Conservation (phyloP, 1,140 invertebrate species). For the Oncopodura yosiiana region DNA sequence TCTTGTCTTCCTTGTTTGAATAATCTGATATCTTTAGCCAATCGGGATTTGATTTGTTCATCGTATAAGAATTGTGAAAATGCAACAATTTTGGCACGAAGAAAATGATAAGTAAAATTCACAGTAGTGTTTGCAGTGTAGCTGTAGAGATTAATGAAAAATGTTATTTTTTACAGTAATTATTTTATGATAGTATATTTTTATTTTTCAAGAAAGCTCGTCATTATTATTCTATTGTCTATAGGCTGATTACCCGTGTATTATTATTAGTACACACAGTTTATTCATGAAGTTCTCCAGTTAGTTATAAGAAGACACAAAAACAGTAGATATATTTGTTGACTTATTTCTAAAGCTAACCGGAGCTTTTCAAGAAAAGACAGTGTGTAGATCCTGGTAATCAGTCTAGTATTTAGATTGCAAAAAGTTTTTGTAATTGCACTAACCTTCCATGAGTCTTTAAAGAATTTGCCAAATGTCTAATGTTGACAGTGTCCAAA, state of each 20-base stretch:
- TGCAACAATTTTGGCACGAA: conserved; percentile 83
- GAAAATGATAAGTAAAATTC: conserved; percentile 94
- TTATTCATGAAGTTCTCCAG: too few relatives aligned
- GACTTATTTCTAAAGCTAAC: background rate
- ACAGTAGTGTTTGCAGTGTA: conserved; percentile 45
- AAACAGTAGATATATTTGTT: background rate
- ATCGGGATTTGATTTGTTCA: conserved; percentile 92
- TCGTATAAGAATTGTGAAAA: conserved; percentile 98
- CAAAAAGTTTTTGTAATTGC: too few relatives aligned
- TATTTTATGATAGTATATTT: too few relatives aligned
- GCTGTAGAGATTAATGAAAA: too few relatives aligned
- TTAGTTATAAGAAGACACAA: too few relatives aligned
- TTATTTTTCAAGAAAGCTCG: too few relatives aligned
- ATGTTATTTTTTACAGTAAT: too few relatives aligned
- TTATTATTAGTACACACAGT: too few relatives aligned
- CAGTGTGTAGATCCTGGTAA: background rate
- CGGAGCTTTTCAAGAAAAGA: background rate
- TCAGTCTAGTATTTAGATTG: conserved; percentile 54
- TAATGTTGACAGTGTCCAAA: conserved; percentile 90
- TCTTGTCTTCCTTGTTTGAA: conserved; percentile 52
- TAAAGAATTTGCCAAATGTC: conserved; percentile 94
- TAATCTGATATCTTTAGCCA: conserved; percentile 79
- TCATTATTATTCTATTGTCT: too few relatives aligned
- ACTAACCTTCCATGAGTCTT: conserved; percentile 95
- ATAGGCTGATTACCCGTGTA: too few relatives aligned